A percentile compares a stretch with the other conserved stretches of the same genome.
phyloP scores from a whole-genome alignment of 64 coral and sea anemone species.

The Orbicella faveolata region DNA sequence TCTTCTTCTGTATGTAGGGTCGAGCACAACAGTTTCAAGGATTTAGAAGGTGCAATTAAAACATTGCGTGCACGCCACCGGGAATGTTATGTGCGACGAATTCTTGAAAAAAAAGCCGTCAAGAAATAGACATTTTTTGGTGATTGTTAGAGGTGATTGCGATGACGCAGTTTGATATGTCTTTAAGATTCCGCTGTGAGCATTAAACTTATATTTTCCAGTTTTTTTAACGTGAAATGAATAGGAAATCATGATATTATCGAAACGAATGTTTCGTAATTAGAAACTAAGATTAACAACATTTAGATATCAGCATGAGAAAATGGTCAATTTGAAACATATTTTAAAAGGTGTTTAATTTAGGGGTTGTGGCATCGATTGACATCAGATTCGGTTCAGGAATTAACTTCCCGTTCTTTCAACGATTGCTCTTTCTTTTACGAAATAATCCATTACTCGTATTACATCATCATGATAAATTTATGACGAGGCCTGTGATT shows the following conservation, averaged over 20 bases:
- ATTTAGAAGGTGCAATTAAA: no score
- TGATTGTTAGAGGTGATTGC: no score
- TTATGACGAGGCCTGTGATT: not conserved
- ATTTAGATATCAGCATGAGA: not conserved
- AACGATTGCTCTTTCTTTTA: not conserved
- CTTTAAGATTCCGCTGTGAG: not conserved
- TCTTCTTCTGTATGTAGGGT: no score
- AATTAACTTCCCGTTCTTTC: not conserved
- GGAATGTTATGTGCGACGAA: no score
- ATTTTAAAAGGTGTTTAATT: not conserved
- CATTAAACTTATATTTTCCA: not conserved
- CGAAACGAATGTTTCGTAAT: not conserved
- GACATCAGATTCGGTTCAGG: not conserved
- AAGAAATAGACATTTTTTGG: no score
- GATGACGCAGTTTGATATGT: no score
- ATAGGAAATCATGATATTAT: not conserved
- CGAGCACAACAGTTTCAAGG: no score
- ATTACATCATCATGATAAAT: not conserved
- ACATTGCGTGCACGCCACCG: no score
- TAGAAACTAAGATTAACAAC: not conserved
- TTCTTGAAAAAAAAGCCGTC: no score
- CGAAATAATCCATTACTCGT: not conserved
- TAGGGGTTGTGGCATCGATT: not conserved
- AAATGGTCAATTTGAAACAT: not conserved
- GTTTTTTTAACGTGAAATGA: not conserved